Base-by-base conservation (phyloP, 1,140 invertebrate genomes). In the Drosophila equinoxialis region DNA sequence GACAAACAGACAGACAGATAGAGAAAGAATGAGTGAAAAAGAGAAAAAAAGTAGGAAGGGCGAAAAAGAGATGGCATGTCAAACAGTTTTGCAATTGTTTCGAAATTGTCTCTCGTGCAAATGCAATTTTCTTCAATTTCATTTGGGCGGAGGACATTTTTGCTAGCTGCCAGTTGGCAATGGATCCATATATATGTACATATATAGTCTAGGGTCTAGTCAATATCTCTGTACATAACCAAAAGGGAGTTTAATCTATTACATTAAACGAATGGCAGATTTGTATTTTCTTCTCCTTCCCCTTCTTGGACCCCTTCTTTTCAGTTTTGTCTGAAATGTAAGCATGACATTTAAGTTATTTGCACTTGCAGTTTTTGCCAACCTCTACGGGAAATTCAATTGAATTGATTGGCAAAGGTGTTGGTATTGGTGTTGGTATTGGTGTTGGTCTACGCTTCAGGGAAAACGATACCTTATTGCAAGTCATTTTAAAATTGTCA, bases 111-210 rank as follows among this genome's bases (percentile, higher is more conserved):
- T 89, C 85, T 90, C 85, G 85, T 89, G 85, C 85, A 89, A 89
- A 89, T 89, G 85, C 85, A 89, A 89, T 89, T 89, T 89, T 89
- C 85, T 90, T 90, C 85, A 90, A 89, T 89, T 89, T 90, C 81
- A 90, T 89, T 89, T 85, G 81, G 85, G 81, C 84, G 84, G 81
- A 81, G 80, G 74, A 78, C 74, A 71, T 54, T 67, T 66, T 48
- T 42, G 58, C 54, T 54, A 42, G 69, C 79, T 79, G 82, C 72
- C 79, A 82, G 65, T 67, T 86, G 81, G 81, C 81, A 85, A 78
- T 77, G 68, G 68, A 51, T 10, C 45, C 45, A 51, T 17, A 51
- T 20, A 51, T 51, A 51, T 20, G 23, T 51, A 23, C 11, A 13
- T 39, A 39, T 7, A 51, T 51, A 10, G 45, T 51, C 74, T 63